Evolutionary conservation across 2,888 invertebrate species (phyloP).

Genomic region (Ochropacha duplaris): DNA sequence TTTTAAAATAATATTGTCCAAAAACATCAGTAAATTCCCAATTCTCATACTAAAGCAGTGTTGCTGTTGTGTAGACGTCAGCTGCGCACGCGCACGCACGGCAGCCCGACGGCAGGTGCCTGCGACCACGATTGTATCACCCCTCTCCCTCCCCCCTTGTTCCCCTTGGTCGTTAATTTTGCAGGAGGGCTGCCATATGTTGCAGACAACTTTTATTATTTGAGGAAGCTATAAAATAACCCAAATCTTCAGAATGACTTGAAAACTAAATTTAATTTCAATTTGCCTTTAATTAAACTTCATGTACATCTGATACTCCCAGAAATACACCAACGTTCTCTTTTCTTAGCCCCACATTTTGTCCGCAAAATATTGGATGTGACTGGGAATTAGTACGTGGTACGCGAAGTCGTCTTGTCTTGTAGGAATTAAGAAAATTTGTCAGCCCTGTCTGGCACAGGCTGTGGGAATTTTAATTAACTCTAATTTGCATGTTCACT

Average conservation of each 20-base stretch:
- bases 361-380: neutral
- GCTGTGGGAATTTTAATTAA: slow-evolving; percentile 46
- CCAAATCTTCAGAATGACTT: no score
- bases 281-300: no score
- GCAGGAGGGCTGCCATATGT: slow-evolving; percentile 25
- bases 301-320: neutral
- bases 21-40: slow-evolving; percentile 36
- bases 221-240: neutral
- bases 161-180: neutral
- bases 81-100: slow-evolving; percentile 43
- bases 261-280: no score
- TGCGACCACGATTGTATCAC: slow-evolving; percentile 25
- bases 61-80: slow-evolving; percentile 28
- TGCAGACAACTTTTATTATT: slow-evolving; percentile 13
- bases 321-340: neutral
- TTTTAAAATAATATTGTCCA: neutral
- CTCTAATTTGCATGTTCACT: slow-evolving; percentile 41
- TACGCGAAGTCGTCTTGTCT: neutral
- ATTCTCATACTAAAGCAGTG: slow-evolving; percentile 37
- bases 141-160: slow-evolving; percentile 13
- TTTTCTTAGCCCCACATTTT: neutral
- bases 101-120: slow-evolving; percentile 42
- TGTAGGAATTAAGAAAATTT: neutral
- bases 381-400: neutral
- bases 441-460: neutral